These are phyloP conservation scores for Mesopsocus fuscifrons DNA, from an alignment of 2,888 invertebrate species.

Conservation along the genomic window DNA sequence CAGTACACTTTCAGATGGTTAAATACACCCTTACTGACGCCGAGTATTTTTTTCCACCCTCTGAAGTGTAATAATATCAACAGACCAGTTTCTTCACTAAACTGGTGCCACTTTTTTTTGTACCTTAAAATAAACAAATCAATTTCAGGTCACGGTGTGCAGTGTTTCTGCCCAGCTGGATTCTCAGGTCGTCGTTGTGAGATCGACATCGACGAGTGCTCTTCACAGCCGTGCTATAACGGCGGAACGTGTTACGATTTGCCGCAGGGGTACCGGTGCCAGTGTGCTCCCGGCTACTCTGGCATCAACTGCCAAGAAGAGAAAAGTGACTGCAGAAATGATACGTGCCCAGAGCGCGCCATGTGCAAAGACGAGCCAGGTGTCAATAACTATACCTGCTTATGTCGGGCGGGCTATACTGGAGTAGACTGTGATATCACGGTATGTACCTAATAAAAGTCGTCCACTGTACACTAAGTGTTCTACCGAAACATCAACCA, in stretches of 20 bases:
- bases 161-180: conserved; percentile 87
- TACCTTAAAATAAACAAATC: no score
- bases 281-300: conserved; percentile 68
- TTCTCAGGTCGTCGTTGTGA: conserved; percentile 88
- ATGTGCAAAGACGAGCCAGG: conserved; percentile 95
- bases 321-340: conserved; percentile 67
- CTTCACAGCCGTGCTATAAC: conserved; percentile 85
- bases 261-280: conserved; percentile 81
- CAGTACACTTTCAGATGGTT: no score
- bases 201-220: conserved; percentile 87
- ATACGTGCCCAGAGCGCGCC: conserved; percentile 85
- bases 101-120: no score
- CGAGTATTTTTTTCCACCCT: no score
- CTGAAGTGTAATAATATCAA: no score
- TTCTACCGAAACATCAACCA: no score
- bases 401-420: conserved; percentile 87
- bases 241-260: conserved; percentile 80
- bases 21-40: no score
- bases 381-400: conserved; percentile 72
- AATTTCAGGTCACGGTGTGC: conserved; percentile 60
- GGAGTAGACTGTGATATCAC: conserved; percentile 83
- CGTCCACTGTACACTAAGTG: no score
- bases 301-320: conserved; percentile 94
- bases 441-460: conserved; percentile 28
- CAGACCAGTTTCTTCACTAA: no score